Base-by-base conservation (phyloP, 2,888 invertebrate genomes). In the Entomobrya proxima region DNA sequence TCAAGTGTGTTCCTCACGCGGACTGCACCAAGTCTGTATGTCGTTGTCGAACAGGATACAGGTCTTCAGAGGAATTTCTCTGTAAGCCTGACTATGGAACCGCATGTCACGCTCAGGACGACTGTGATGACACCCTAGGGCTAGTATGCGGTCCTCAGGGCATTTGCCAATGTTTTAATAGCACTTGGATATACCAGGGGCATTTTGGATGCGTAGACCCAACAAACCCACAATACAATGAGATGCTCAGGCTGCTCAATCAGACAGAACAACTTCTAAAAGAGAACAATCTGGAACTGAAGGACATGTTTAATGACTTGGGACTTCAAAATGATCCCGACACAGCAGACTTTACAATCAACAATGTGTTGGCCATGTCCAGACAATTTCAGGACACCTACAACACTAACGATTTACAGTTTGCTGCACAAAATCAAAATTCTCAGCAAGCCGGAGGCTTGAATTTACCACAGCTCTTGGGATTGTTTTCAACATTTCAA, bases 131-230 rank as follows among this genome's bases (percentile, higher is more conserved):
- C 1, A 30, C 40, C 0, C 75, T 47, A 30, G 87, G 87, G 2
- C 77, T 87, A 13, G 13, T 15, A 0, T 86, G 86, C 40, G 15
- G n/a, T 27, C 18, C 72, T 4, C 64, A 55, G 5, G 78, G 85
- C 15, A 35, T n/a, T 11, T 87, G 87, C 30, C 85, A 85, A 21
- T 87, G 87, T 75, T 64, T 58, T 30, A 87, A 87, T 35, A 40
- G 78, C 15, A 74, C 85, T 11, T 69, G 77, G 67, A 30, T 21
- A 0, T 83, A 75, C 30, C 87, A 87, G 52, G 87, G 85, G 13
- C 55, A 85, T 11, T 85, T 87, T 86, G 87, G 87, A n/a, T 87
- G 87, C 50, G 79, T 87, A 32, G 81, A 85, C 55, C 72, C 72
- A 3, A 27, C 24, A 24, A 77, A 78, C 30, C 87, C 81, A 11